Percentiles rank a stretch among this genome's conserved stretches.
phyloP scores from a whole-genome alignment of 2,888 invertebrate species.

The Trypoxylon attenuatum region DNA sequence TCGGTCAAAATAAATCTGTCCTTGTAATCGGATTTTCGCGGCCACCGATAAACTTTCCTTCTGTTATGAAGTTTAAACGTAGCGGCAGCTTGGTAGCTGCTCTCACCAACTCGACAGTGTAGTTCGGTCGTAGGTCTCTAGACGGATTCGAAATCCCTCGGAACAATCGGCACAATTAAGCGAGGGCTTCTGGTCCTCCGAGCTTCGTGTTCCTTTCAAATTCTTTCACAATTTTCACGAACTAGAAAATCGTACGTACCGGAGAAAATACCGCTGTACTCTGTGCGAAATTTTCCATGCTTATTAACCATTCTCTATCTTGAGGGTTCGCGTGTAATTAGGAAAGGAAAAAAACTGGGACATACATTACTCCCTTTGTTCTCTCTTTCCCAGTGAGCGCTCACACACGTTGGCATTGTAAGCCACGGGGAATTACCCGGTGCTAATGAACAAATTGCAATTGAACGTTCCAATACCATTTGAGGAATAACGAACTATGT shows the following conservation, averaged over 20 bases:
- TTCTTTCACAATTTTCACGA: no score
- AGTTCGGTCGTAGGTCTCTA: no score
- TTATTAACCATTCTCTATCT: constrained; percentile 38
- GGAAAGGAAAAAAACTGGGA: constrained; percentile 6
- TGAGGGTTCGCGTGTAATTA: constrained; percentile 23
- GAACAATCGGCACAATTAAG: no score
- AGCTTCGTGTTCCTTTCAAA: no score
- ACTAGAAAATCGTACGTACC: no score
- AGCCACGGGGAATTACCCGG: no score
- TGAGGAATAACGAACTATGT: neutral
- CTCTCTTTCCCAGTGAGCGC: no score
- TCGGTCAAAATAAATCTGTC: constrained; percentile 70
- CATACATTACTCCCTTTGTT: constrained; percentile 30
- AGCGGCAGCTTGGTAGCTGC: no score
- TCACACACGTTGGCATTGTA: constrained; percentile 30
- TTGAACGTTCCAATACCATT: neutral
- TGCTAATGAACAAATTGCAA: neutral
- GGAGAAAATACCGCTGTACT: constrained; percentile 10
- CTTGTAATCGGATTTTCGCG: constrained; percentile 63
- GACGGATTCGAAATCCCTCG: no score
- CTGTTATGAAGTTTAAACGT: constrained; percentile 45
- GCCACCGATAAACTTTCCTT: constrained; percentile 35
- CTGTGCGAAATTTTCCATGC: constrained; percentile 14
- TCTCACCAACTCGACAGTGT: no score
- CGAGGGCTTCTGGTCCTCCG: no score